Evolutionary conservation across 2,797 vertebrate genomes (phyloP).

Genomic region (Scolopax rusticola): DNA sequence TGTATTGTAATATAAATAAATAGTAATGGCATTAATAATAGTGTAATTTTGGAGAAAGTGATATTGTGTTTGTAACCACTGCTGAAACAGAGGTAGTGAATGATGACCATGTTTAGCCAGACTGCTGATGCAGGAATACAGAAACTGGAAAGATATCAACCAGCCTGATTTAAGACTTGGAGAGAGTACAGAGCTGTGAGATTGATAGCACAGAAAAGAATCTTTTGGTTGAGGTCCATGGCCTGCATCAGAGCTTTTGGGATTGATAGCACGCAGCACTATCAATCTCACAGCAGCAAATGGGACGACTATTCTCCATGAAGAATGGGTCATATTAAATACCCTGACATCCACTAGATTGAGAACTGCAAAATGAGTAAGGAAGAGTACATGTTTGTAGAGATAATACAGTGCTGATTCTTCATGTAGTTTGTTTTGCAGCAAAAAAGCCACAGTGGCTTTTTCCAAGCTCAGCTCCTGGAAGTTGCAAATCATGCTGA

Average conservation of each 20-base stretch:
- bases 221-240: conserved; percentile 82
- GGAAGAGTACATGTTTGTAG: conserved; percentile 78
- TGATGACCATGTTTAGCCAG: conserved; percentile 79
- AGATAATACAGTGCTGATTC: conserved; percentile 78
- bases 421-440: conserved; percentile 69
- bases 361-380: conserved; percentile 81
- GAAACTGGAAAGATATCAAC: conserved; percentile 79
- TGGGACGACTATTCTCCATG: conserved; percentile 79
- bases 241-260: conserved; percentile 81
- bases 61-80: conserved; percentile 61
- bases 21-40: conserved; percentile 36
- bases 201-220: conserved; percentile 82
- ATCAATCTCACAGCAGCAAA: conserved; percentile 84
- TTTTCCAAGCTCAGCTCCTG: conserved; percentile 25
- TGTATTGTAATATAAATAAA: conserved; percentile 48
- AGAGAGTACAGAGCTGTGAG: conserved; percentile 72
- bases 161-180: conserved; percentile 79
- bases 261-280: conserved; percentile 78
- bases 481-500: conserved; percentile 12
- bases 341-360: conserved; percentile 83
- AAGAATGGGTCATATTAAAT: conserved; percentile 84
- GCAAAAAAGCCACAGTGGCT: not conserved
- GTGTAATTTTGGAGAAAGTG: conserved; percentile 33
- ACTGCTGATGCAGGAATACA: conserved; percentile 82
- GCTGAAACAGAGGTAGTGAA: conserved; percentile 73